phyloP scores from a whole-genome alignment of 1,140 invertebrate species.

The Dendroctonus valens region DNA sequence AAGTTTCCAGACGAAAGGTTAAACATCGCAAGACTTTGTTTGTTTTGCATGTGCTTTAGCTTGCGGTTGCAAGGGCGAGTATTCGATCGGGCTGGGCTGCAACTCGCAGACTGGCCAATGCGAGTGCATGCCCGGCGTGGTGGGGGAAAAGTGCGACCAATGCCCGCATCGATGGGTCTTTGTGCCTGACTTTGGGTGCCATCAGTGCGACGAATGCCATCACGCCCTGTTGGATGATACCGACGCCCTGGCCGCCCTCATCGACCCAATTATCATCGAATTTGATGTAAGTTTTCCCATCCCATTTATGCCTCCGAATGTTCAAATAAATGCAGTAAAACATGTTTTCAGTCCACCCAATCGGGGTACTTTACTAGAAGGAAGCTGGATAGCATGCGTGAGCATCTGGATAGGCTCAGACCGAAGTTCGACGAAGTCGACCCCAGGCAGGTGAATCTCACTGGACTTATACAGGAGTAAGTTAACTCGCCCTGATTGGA shows the following conservation, averaged over 20 bases:
- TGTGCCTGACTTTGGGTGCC: conserved; percentile 65
- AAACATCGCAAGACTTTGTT: conserved; percentile 1
- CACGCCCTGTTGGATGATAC: conserved; percentile 85
- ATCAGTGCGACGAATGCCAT: conserved; percentile 85
- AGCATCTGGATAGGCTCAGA: conserved; percentile 61
- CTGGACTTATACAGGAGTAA: conserved; percentile 48
- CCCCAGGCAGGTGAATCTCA: conserved; percentile 60
- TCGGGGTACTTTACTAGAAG: conserved; percentile 77
- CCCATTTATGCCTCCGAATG: neutral
- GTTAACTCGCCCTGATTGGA: neutral
- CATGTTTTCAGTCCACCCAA: conserved; percentile 58
- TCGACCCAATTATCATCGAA: conserved; percentile 66
- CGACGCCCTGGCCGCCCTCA: conserved; percentile 65
- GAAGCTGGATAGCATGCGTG: conserved; percentile 71
- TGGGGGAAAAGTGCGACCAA: conserved; percentile 92
- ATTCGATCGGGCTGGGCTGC: conserved; percentile 86
- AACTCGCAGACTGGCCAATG: conserved; percentile 88
- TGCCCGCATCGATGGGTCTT: conserved; percentile 86
- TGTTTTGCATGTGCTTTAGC: conserved; percentile 53
- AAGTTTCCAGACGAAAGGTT: conserved; percentile 50
- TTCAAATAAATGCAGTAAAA: neutral
- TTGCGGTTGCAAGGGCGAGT: conserved; percentile 83
- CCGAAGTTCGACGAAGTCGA: conserved; percentile 67
- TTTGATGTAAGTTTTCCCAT: conserved; percentile 62
- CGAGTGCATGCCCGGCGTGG: conserved; percentile 90